Conservation (phyloP, 2,113 vertebrate species). For the Chloroceryle aenea region DNA sequence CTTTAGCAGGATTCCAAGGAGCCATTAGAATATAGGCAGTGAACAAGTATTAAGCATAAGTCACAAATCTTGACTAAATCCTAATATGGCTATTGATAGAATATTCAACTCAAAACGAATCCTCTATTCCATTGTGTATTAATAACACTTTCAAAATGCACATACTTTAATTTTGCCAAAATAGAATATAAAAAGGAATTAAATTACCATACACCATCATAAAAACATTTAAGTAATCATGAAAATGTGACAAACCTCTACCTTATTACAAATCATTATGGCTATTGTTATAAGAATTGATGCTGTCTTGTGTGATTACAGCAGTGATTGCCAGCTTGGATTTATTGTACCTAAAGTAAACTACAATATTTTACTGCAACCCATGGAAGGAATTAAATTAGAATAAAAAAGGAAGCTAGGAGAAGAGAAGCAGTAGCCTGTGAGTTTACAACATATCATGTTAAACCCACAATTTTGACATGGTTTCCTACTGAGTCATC, state of each 20-base stretch:
- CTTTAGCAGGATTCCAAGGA: not conserved
- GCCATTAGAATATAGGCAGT: not conserved
- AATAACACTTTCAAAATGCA: not conserved
- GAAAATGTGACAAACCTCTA: not conserved
- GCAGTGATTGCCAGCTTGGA: not conserved
- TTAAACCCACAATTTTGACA: not conserved
- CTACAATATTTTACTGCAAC: not conserved
- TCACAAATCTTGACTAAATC: conserved; percentile 1
- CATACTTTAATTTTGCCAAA: conserved; percentile 20
- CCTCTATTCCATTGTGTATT: not conserved
- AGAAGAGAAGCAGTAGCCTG: not conserved
- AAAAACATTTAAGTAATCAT: conserved; percentile 7
- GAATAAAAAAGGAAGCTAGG: not conserved
- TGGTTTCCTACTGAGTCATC: not conserved
- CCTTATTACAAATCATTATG: not conserved
- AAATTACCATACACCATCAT: not conserved
- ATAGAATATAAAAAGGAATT: not conserved
- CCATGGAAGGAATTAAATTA: not conserved
- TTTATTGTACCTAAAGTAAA: not conserved
- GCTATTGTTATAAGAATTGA: not conserved
- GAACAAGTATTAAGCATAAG: not conserved
- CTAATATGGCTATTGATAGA: not conserved
- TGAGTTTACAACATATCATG: not conserved
- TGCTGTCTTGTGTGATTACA: not conserved
- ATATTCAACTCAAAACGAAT: not conserved